These are phyloP conservation scores for Emydura subglobosa DNA, from an alignment of 2,113 vertebrate genomes.

Conservation along the genomic window DNA sequence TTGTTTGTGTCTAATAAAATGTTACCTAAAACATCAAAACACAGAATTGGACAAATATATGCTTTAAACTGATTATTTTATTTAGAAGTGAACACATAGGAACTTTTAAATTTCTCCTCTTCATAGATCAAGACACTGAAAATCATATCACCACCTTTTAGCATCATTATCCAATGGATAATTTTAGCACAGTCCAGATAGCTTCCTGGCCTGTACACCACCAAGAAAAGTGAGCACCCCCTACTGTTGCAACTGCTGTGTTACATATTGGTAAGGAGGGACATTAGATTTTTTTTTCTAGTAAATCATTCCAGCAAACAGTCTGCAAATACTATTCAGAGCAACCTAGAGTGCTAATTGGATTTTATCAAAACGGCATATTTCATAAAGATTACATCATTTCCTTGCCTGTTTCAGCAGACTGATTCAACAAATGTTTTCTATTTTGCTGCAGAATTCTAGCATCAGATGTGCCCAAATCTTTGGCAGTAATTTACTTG, in stretches of 20 bases:
- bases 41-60: background rate
- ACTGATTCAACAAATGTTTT: conserved; percentile 74
- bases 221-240: conserved; percentile 39
- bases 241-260: conserved; percentile 34
- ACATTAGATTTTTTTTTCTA: background rate
- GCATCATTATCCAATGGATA: background rate
- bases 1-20: background rate
- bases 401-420: conserved; percentile 68
- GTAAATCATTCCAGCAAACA: conserved; percentile 20
- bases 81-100: background rate
- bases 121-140: background rate
- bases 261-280: background rate
- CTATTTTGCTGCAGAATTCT: conserved; percentile 72
- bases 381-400: conserved; percentile 71
- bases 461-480: conserved; percentile 59
- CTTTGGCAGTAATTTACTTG: conserved; percentile 75
- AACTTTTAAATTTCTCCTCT: background rate
- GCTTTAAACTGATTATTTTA: background rate
- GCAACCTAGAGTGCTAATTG: conserved; percentile 52
- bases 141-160: background rate
- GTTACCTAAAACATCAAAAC: background rate
- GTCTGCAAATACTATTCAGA: conserved; percentile 27
- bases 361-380: conserved; percentile 73
- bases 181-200: background rate
- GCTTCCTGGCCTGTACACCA: background rate